phyloP scores from a whole-genome alignment of 2,113 vertebrate species.

The Cebidichthys violaceus region DNA sequence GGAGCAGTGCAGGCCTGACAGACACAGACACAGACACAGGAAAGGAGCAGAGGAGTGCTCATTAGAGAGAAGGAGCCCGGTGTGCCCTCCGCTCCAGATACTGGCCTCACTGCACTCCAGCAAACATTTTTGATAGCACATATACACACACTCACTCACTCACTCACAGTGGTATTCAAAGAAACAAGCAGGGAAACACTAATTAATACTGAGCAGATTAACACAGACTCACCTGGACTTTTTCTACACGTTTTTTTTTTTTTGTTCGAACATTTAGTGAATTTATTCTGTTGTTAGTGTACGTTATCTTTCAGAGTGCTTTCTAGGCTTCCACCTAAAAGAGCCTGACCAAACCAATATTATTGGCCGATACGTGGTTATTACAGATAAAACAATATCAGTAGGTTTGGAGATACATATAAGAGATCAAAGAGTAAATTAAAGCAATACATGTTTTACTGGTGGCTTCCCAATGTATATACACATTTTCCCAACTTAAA shows the following conservation, averaged over 20 bases:
- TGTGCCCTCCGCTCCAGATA: constrained; percentile 68
- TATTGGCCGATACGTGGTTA: background rate
- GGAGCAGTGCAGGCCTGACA: constrained; percentile 63
- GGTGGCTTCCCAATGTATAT: background rate
- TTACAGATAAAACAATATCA: background rate
- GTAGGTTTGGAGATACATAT: background rate
- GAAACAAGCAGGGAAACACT: constrained; percentile 40
- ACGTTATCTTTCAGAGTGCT: background rate
- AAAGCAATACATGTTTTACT: background rate
- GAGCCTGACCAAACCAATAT: background rate
- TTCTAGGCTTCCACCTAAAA: background rate
- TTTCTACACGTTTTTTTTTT: background rate
- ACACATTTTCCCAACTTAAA: background rate
- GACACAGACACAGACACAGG: constrained; percentile 65
- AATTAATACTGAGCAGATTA: constrained; percentile 51
- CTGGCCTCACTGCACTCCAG: constrained; percentile 60
- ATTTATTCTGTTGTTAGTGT: constrained; percentile 28
- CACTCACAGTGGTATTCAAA: constrained; percentile 1
- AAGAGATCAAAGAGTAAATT: background rate
- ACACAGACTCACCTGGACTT: constrained; percentile 41
- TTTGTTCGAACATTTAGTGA: constrained; percentile 9
- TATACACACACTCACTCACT: constrained; percentile 36
- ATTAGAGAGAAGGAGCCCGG: constrained; percentile 67
- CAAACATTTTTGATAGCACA: constrained; percentile 53
- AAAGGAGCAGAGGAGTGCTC: constrained; percentile 61